A percentile compares a stretch with the other conserved stretches of the same genome.
Evolutionary conservation across 2,113 vertebrate genomes (phyloP).

Genomic region (Sigmodon hispidus): DNA sequence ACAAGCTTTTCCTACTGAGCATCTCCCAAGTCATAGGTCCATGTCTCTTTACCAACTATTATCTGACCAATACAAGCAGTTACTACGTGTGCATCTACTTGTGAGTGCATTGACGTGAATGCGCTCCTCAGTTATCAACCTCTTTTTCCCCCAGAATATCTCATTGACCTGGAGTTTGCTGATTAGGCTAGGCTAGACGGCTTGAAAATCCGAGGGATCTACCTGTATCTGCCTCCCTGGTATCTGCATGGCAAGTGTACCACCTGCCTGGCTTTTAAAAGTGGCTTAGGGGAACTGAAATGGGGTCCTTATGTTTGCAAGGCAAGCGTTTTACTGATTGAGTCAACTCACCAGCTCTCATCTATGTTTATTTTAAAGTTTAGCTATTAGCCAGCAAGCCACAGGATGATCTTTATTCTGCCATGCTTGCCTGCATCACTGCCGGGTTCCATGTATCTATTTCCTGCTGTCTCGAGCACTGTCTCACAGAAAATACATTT

Average conservation of each 20-base stretch:
- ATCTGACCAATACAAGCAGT: background rate
- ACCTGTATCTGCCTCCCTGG: background rate
- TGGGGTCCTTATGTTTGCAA: background rate
- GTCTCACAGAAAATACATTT: conserved; percentile 3
- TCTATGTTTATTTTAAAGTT: background rate
- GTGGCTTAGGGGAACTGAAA: too few relatives aligned
- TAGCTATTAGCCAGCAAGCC: background rate
- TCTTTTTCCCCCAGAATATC: background rate
- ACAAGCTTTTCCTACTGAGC: background rate
- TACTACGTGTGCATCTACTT: background rate
- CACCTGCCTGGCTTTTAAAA: background rate
- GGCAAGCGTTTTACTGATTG: background rate
- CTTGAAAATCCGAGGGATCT: background rate
- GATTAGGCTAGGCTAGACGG: background rate
- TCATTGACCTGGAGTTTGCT: too few relatives aligned
- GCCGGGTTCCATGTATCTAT: background rate
- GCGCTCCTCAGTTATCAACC: background rate
- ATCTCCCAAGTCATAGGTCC: background rate
- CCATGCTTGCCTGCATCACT: background rate
- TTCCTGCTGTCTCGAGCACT: background rate
- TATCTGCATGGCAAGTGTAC: too few relatives aligned
- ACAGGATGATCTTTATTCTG: background rate
- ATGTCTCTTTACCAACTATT: background rate
- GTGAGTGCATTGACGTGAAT: background rate
- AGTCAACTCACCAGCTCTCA: background rate